These are phyloP conservation scores for Bufo gargarizans DNA, from an alignment of 2,113 vertebrate species.

Conservation along the genomic window DNA sequence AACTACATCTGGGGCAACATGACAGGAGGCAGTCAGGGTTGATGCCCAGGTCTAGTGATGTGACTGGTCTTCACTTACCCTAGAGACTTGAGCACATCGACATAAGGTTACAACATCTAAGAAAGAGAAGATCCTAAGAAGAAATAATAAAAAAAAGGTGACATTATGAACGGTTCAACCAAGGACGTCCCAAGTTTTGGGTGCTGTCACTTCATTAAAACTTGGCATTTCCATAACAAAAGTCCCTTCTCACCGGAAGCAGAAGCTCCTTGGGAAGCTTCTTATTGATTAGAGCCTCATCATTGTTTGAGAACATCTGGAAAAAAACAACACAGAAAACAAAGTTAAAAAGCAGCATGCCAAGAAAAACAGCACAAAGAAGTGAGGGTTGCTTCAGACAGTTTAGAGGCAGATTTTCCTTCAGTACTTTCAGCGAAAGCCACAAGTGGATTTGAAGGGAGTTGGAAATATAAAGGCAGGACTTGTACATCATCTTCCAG, in stretches of 20 bases:
- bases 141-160: slow-evolving; percentile 58
- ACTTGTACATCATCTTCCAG: too few species aligned
- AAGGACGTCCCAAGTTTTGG: too few species aligned
- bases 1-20: not conserved
- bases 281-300: slow-evolving; percentile 97
- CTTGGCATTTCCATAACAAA: not conserved
- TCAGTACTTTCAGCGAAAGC: too few species aligned
- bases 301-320: slow-evolving; percentile 98
- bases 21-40: not conserved
- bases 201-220: too few species aligned
- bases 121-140: slow-evolving; percentile 96
- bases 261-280: slow-evolving; percentile 97
- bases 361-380: not conserved
- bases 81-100: slow-evolving; percentile 97
- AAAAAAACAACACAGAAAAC: slow-evolving; percentile 51
- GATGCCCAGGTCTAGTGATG: not conserved
- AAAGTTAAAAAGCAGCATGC: not conserved
- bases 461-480: too few species aligned
- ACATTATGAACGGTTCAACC: not conserved
- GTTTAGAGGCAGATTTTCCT: too few species aligned
- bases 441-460: too few species aligned
- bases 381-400: not conserved
- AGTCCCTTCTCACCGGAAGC: slow-evolving; percentile 81
- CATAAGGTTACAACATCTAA: slow-evolving; percentile 98
- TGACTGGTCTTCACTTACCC: slow-evolving; percentile 80